Evolutionary conservation across 2,888 invertebrate species (phyloP), one percentile per base, ranked within the genome.

Genomic region (Diaperis boleti): DNA sequence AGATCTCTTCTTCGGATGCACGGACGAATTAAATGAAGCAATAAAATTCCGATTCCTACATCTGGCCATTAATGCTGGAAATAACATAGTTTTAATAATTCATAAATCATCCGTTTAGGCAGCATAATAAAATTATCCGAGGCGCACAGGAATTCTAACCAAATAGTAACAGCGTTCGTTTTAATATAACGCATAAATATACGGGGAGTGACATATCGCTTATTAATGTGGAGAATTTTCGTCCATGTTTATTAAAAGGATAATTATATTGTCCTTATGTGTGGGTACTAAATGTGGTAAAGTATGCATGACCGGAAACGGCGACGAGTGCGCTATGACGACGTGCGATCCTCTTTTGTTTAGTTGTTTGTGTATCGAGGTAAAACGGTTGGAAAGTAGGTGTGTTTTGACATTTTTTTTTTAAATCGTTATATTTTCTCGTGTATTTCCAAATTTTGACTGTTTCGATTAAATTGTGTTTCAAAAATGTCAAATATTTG

Each of bases 81-180:
- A 52, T 52, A 52, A 52, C 52, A 26, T 52, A 52, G 18, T 37
- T 52, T 52, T 52, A 52, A 52, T 52, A 52, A 52, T 52, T 52
- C 52, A 52, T 52, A 52, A 52, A 52, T 52, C 52, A 52, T 37
- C 37, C 52, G 39, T 37, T 52, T 52, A 52, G 52, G 52, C 39
- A 52, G 37, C 39, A 52, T 52, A 52, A 52, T 52, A 52, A 52
- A 52, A 52, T 52, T 52, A 52, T 52, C 39, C 52, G 39, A 52
- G 52, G 52, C 52, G 39, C n/a, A 52, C 52, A 52, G 35, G 52
- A 52, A 52, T 52, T 52, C 39, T 52, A 52, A 52, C 52, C 22
- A 52, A 52, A 52, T 52, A 52, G 39, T 52, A 52, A 52, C 52
- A 52, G 39, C 52, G 39, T 39, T 50, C 33, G 39, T 52, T 52